A percentile compares a stretch with the other conserved stretches of the same genome.
These are phyloP conservation scores for Glyphotaelius pellucidus DNA, from an alignment of 2,888 invertebrate genomes.

Conservation along the genomic window DNA sequence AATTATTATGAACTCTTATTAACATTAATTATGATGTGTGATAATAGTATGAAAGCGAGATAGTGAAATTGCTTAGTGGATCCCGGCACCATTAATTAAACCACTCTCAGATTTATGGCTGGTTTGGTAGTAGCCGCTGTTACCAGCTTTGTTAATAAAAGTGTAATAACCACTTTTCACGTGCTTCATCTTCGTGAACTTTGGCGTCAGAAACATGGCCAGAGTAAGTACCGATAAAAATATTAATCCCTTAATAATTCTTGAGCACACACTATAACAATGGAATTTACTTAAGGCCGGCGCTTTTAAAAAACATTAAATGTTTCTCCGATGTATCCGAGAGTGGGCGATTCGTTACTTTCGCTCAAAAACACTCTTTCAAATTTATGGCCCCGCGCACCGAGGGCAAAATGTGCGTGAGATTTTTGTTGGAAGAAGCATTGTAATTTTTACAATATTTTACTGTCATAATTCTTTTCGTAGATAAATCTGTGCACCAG, in stretches of 20 bases:
- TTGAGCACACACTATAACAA: conserved; percentile 19
- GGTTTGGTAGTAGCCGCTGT: conserved; percentile 18
- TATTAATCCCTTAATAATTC: conserved; percentile 44
- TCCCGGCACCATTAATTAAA: conserved; percentile 30
- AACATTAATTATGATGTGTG: conserved; percentile 21
- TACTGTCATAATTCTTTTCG: conserved; percentile 15
- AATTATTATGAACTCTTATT: not conserved
- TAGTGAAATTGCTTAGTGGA: conserved; percentile 33
- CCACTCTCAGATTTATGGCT: conserved; percentile 32
- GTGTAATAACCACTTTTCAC: conserved; percentile 33
- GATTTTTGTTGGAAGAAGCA: conserved; percentile 4
- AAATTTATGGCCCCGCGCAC: conserved; percentile 34
- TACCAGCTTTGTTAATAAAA: conserved; percentile 34
- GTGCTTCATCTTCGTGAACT: conserved; percentile 17
- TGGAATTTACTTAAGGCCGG: conserved; percentile 3
- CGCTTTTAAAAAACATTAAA: conserved; percentile 14
- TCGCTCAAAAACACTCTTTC: conserved; percentile 37
- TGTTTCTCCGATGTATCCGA: not conserved
- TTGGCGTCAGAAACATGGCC: conserved; percentile 17
- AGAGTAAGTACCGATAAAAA: conserved; percentile 44
- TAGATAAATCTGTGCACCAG: not conserved
- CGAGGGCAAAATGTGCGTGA: conserved; percentile 12
- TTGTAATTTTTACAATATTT: conserved; percentile 8
- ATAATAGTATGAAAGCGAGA: conserved; percentile 39
- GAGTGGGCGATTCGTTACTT: conserved; percentile 28